Evolutionary conservation across 2,888 invertebrate species (phyloP).

Genomic region (Nematopogon swammerdamellus): DNA sequence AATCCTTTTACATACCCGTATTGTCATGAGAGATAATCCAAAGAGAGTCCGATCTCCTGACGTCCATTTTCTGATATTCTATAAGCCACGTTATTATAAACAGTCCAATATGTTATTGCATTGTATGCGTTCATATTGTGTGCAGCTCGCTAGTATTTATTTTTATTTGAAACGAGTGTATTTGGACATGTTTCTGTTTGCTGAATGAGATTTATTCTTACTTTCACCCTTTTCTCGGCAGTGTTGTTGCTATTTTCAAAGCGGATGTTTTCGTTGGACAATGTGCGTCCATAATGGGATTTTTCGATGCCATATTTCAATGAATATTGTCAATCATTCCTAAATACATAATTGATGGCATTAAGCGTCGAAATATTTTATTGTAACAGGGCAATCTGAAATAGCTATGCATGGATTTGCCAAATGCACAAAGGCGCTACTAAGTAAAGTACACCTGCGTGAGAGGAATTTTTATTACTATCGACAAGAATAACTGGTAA

Average conservation of each 20-base stretch:
- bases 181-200: constrained; percentile 35
- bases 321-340: background rate
- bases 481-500: no score
- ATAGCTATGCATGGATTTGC: background rate
- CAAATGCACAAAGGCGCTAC: no score
- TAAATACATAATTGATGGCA: background rate
- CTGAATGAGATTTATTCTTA: constrained; percentile 13
- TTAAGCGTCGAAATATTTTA: background rate
- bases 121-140: background rate
- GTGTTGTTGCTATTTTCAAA: constrained; percentile 1
- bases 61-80: background rate
- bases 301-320: background rate
- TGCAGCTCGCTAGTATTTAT: background rate
- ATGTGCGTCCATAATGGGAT: constrained; percentile 16
- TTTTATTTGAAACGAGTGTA: constrained; percentile 16
- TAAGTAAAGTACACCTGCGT: no score
- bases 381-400: background rate
- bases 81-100: background rate
- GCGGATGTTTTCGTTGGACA: constrained; percentile 41
- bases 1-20: background rate
- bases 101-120: background rate
- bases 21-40: background rate
- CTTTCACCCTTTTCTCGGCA: constrained; percentile 20
- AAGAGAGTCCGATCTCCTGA: background rate
- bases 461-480: no score